Evolutionary conservation across 2,113 vertebrate species (phyloP), one percentile per base, ranked within the genome.

Genomic region (Paradisaea rubra): DNA sequence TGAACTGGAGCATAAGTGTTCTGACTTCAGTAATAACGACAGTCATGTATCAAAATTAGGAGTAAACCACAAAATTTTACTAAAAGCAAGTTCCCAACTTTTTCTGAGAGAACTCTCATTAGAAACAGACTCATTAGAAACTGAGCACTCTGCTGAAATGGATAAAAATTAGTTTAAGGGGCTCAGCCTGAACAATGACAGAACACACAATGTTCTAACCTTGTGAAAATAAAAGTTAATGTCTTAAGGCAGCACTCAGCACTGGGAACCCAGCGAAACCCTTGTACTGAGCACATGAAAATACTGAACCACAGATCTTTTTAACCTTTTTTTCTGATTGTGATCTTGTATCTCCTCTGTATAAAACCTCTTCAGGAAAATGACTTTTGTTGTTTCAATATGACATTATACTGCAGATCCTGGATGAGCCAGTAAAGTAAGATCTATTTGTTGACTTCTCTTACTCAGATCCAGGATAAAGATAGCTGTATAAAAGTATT

Each of bases 131-230:
- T 39, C 39, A 39, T 39, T 39, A 39, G 39, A 39, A 39, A 52
- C 37, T 33, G 69, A 60, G 44, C 52, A 71, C 65, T 35, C 69
- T 66, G 59, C 24, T 89, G 45, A 77, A 92, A 85, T 8, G 33
- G 54, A 35, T 59, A 85, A 84, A 76, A 73, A 73, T 44, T 44
- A 80, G 31, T 73, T 88, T 60, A 76, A 79, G 23, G 10, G 12
- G 25, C 35, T 86, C 47, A 28, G 35, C 21, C 42, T 74, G 39
- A 71, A 76, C 37, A 89, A 61, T 4, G 42, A 69, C 35, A 92
- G 57, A 78, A 84, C 0, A 6, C 13, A 64, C 1, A 0, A 49
- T 0, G 0, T 81, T 88, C 25, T 47, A 84, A 68, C 31, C 52
- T 60, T 33, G 16, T 41, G 64, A 69, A 88, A 94, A 78, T 22